These are phyloP conservation scores for Echiichthys vipera DNA, from an alignment of 2,797 vertebrate genomes.

Conservation along the genomic window DNA sequence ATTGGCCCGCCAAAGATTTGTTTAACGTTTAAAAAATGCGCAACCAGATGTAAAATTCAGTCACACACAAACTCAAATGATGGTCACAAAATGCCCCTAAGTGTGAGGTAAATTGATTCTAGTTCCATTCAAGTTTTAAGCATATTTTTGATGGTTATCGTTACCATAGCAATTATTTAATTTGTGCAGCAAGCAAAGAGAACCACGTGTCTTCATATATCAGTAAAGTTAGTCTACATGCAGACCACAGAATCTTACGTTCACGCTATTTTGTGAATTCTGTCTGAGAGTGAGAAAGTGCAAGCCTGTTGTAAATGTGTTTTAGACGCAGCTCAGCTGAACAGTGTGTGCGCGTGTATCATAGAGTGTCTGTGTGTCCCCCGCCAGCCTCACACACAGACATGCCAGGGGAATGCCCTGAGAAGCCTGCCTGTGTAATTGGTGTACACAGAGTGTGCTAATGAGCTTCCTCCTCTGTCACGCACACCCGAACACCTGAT, in stretches of 20 bases:
- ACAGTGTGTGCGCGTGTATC: slow-evolving; percentile 13
- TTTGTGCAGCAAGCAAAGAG: too few relatives aligned
- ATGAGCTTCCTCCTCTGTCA: slow-evolving; percentile 87
- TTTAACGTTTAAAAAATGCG: too few relatives aligned
- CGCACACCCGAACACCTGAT: slow-evolving; percentile 86
- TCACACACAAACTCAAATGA: too few relatives aligned
- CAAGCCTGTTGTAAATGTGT: background rate
- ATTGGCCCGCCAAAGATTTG: too few relatives aligned
- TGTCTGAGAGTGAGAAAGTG: background rate
- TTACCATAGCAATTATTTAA: too few relatives aligned
- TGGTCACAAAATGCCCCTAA: too few relatives aligned
- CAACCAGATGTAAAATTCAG: too few relatives aligned
- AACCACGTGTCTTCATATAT: too few relatives aligned
- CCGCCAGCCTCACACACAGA: slow-evolving; percentile 30
- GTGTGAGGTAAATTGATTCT: too few relatives aligned
- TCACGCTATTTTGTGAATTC: background rate
- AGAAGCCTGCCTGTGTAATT: slow-evolving; percentile 83
- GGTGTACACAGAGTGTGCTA: slow-evolving; percentile 85
- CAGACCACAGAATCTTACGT: background rate
- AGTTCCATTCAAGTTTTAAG: too few relatives aligned
- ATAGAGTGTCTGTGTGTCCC: slow-evolving; percentile 43
- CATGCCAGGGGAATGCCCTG: slow-evolving; percentile 80
- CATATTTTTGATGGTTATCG: too few relatives aligned
- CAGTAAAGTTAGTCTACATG: too few relatives aligned
- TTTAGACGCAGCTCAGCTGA: slow-evolving; percentile 15